Evolutionary conservation across 1,140 invertebrate genomes (phyloP).

Genomic region (Sarcophaga bullata): DNA sequence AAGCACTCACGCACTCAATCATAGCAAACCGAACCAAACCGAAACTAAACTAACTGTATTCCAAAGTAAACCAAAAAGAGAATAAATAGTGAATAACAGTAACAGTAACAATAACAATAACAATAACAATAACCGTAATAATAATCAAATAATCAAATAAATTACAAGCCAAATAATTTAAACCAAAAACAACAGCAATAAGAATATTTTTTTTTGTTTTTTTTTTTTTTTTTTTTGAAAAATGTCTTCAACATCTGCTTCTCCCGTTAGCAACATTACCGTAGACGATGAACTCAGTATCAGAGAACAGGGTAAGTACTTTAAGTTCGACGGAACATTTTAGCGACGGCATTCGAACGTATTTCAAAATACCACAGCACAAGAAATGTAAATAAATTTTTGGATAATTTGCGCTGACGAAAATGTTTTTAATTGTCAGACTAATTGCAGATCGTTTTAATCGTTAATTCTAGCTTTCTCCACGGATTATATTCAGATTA

Average conservation of each 20-base stretch:
- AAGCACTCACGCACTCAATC: no score
- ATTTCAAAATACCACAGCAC: background rate
- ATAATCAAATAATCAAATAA: background rate
- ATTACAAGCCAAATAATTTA: background rate
- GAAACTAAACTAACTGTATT: no score
- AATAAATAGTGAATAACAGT: background rate
- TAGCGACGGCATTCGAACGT: constrained; percentile 51
- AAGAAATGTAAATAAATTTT: background rate
- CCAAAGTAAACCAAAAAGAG: constrained; percentile 15
- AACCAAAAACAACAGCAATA: constrained; percentile 32
- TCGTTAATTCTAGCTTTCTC: constrained; percentile 40
- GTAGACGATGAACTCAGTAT: constrained; percentile 64
- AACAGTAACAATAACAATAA: background rate
- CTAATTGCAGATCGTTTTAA: constrained; percentile 33
- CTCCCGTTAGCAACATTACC: constrained; percentile 64
- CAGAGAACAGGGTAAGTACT: constrained; percentile 60
- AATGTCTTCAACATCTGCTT: constrained; percentile 64
- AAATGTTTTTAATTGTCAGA: background rate
- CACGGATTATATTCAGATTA: constrained; percentile 67
- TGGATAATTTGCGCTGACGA: background rate
- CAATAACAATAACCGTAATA: background rate
- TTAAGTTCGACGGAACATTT: constrained; percentile 23
- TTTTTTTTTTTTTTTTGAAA: constrained; percentile 29
- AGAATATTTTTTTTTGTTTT: no score
- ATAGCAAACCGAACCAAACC: background rate